Evolutionary conservation across 2,888 invertebrate genomes (phyloP), one percentile per base, ranked within the genome.

Genomic region (Seira sanloemensis): DNA sequence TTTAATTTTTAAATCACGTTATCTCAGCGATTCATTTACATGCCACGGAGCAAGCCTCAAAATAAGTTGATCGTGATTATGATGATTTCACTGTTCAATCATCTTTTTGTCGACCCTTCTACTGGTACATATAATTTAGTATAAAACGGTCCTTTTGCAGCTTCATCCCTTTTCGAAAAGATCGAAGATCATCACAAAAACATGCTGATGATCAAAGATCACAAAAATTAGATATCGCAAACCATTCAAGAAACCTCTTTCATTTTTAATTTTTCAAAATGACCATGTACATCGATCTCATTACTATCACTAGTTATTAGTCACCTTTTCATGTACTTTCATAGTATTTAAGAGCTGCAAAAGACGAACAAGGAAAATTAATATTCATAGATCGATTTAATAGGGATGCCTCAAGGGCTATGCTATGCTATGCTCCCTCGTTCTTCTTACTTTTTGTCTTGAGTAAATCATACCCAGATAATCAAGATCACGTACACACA

Each of bases 21-120:
- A 58, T 58, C 58, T 58, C n/a, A 9, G n/a, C 58, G 18, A 58
- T 81, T 81, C 71, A 81, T 81, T 81, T 75, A 50, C 76, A 81
- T 81, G 68, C 81, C 65, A 67, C 69, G 26, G 71, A 69, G 71
- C 50, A 78, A 72, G 25, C 65, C 66, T 24, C 23, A 78, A 74
- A 62, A 58, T 58, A 58, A 58, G 58, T 18, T 58, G 58, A 58
- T 58, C 58, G 58, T 58, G 58, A 58, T 58, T 58, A 58, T 58
- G 58, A 58, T 58, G 5, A 58, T 58, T n/a, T 58, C 2, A 58
- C 5, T 58, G 58, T 58, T 58, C 58, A 4, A 58, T 58, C n/a
- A 58, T n/a, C 4, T 9, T 58, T 58, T 58, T 58, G 12, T 9
- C n/a, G 18, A 58, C 4, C 58, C 12, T n/a, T n/a, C n/a, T n/a